Evolutionary conservation across 2,888 invertebrate genomes (phyloP).

Genomic region (Serripes groenlandicus): DNA sequence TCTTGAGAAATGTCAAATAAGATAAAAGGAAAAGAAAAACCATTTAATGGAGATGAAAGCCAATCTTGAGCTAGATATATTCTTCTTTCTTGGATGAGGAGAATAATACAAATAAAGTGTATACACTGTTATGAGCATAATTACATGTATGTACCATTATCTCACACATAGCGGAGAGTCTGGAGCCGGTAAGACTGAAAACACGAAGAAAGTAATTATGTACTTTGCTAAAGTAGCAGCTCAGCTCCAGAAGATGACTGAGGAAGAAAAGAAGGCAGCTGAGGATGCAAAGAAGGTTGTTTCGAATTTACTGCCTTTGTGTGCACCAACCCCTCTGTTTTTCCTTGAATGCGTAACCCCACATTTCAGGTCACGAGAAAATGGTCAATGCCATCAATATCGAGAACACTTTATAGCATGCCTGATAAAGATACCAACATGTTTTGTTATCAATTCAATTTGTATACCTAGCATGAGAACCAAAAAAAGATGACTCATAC

Average conservation of each 20-base stretch:
- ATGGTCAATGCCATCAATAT: too few species aligned
- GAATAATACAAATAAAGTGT: neutral
- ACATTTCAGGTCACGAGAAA: conserved; percentile 13
- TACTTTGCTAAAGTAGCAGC: conserved; percentile 96
- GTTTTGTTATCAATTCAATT: neutral
- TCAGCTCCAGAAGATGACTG: conserved; percentile 86
- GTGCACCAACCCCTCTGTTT: conserved; percentile 10
- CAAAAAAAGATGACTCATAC: neutral
- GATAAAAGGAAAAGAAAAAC: too few species aligned
- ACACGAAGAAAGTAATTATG: conserved; percentile 99
- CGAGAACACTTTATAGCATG: too few species aligned
- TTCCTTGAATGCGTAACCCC: neutral
- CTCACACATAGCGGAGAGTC: conserved; percentile 93
- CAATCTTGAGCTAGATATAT: too few species aligned
- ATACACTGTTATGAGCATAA: too few species aligned
- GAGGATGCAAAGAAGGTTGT: conserved; percentile 74
- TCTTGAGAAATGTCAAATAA: too few species aligned
- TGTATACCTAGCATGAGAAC: neutral
- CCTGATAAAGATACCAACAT: too few species aligned
- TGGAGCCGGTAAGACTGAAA: conserved; percentile 99
- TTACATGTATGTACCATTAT: conserved; percentile 2
- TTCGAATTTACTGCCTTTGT: conserved; percentile 15
- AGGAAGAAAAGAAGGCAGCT: conserved; percentile 68
- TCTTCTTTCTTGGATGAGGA: too few species aligned
- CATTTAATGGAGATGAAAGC: too few species aligned